Base-by-base conservation (phyloP, 2,888 invertebrate genomes). In the Lissocephala sabroskyi region DNA sequence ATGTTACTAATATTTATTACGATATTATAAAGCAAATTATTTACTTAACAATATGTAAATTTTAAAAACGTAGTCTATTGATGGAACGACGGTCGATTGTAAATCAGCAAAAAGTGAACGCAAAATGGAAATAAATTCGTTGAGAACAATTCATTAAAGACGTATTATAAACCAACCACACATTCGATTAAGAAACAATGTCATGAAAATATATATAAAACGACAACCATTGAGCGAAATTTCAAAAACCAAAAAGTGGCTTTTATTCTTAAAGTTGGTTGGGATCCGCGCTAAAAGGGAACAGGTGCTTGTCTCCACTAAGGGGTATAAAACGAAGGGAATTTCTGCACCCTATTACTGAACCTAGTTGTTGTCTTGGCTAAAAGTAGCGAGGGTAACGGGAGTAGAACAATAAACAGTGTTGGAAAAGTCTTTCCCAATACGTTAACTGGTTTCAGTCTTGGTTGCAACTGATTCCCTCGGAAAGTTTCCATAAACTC, bases 101-200 rank as follows among this genome's bases (percentile, higher is more conserved):
- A 67, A 74, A 67, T 74, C 75, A 62, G 64, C 56, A 26, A 47
- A 37, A 60, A 53, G 47, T 56, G 56, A 64, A 64, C 46, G 39
- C 39, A 56, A 64, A 10, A n/a, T 7, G 18, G 17, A 37, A 18
- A 11, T 29, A 29, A 37, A 18, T n/a, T 40, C 32, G 40, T 46
- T 41, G 17, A 35, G 44, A 60, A 54, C 53, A 41, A 41, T n/a
- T n/a, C n/a, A n/a, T n/a, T n/a, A n/a, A n/a, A n/a, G 51, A 48
- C 45, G 48, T 57, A n/a, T n/a, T n/a, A n/a, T n/a, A n/a, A n/a
- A n/a, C n/a, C n/a, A n/a, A n/a, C n/a, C n/a, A n/a, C n/a, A n/a
- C n/a, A n/a, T n/a, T n/a, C n/a, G n/a, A n/a, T n/a, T n/a, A 74
- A 76, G 74, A 68, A 66, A 70, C 16, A 73, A 65, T 65, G 68